Evolutionary conservation across 2,888 invertebrate species (phyloP).

Genomic region (Epistrophe grossulariae): DNA sequence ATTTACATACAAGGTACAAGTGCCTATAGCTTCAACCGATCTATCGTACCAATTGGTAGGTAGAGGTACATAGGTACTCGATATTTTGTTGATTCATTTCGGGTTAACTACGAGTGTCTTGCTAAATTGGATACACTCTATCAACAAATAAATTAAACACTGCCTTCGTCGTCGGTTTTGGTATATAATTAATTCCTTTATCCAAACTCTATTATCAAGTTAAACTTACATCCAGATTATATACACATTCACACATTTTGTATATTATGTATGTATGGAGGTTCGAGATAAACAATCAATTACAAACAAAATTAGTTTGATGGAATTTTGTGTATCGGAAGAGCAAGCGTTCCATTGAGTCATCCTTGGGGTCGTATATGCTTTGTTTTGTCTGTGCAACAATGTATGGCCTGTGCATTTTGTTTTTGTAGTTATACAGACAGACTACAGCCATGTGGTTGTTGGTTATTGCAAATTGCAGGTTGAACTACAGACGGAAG

Average conservation of each 20-base stretch:
- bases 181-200: conserved; percentile 51
- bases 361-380: background rate
- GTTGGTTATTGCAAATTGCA: background rate
- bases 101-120: conserved; percentile 21
- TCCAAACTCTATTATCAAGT: conserved; percentile 3
- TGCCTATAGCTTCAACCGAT: background rate
- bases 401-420: conserved; percentile 7
- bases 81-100: conserved; percentile 15
- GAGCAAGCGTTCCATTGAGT: background rate
- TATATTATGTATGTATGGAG: background rate
- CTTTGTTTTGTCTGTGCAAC: conserved; percentile 14
- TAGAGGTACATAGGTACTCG: background rate
- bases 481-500: background rate
- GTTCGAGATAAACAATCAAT: conserved; percentile 53
- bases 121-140: conserved; percentile 25
- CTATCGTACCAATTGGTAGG: background rate
- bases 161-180: background rate
- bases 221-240: background rate
- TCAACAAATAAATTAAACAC: conserved; percentile 51
- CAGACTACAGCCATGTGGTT: background rate
- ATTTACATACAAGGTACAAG: background rate
- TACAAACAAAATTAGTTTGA: conserved; percentile 57
- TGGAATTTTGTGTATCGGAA: conserved; percentile 35
- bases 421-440: background rate
- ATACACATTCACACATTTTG: background rate